Conservation (phyloP, 2,888 invertebrate genomes). For the Elmis aenea region DNA sequence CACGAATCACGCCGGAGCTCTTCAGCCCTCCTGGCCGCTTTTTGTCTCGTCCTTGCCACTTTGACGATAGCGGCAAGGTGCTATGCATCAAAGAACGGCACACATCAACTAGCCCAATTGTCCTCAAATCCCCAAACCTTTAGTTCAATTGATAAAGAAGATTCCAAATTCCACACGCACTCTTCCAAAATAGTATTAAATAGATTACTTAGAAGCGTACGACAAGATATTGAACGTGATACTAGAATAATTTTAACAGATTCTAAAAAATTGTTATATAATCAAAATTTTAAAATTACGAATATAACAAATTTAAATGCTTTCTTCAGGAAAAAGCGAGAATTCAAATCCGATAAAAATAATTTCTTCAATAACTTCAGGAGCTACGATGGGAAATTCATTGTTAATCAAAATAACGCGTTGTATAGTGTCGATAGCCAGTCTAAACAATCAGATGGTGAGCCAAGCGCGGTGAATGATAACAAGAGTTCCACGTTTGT, state of each 20-base stretch:
- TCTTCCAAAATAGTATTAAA: constrained; percentile 42
- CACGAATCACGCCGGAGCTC: constrained; percentile 30
- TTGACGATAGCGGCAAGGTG: constrained; percentile 58
- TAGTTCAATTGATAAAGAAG: constrained; percentile 23
- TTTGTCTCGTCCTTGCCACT: constrained; percentile 39
- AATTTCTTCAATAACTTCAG: constrained; percentile 16
- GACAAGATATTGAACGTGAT: constrained; percentile 36
- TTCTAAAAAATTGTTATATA: constrained; percentile 30
- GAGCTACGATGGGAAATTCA: constrained; percentile 11
- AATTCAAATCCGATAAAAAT: constrained; percentile 20
- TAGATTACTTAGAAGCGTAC: constrained; percentile 31
- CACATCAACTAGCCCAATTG: constrained; percentile 34
- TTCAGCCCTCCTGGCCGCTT: constrained; percentile 38
- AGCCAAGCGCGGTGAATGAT: not conserved
- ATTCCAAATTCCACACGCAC: constrained; percentile 36
- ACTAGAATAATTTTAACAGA: constrained; percentile 36
- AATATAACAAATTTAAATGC: constrained; percentile 15
- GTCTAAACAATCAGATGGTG: not conserved
- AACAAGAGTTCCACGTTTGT: not conserved
- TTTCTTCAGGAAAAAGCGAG: constrained; percentile 25
- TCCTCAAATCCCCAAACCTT: constrained; percentile 19
- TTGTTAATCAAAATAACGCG: constrained; percentile 8
- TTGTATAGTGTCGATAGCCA: constrained; percentile 5
- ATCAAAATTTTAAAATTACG: constrained; percentile 26
- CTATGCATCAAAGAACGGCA: constrained; percentile 48